phyloP scores from a whole-genome alignment of 2,113 vertebrate genomes.

The Ammodytes dubius region DNA sequence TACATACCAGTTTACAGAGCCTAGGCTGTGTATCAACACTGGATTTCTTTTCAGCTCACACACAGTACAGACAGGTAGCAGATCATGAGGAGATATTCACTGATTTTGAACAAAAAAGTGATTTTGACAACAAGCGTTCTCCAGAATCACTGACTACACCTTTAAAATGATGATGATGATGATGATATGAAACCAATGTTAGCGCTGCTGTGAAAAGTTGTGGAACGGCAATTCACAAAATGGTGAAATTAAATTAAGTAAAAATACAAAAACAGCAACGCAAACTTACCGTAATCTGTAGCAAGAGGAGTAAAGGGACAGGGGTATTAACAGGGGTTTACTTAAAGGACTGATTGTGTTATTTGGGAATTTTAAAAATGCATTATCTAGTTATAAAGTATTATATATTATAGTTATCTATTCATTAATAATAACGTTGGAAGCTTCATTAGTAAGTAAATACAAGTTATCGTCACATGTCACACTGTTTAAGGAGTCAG shows the following conservation, averaged over 20 bases:
- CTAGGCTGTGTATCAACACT: too few species aligned
- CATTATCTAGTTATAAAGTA: background rate
- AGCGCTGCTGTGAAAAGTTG: conserved; percentile 44
- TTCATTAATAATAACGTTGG: background rate
- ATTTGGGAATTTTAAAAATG: conserved; percentile 12
- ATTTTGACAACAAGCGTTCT: background rate
- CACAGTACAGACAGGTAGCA: too few species aligned
- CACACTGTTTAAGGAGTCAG: conserved; percentile 2
- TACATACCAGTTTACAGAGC: too few species aligned
- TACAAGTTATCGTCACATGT: background rate
- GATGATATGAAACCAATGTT: conserved; percentile 52
- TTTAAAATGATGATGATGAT: conserved; percentile 46
- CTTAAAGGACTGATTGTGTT: conserved; percentile 27
- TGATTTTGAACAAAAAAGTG: too few species aligned
- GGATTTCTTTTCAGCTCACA: too few species aligned
- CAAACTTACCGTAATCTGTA: conserved; percentile 88
- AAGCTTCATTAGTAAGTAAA: conserved; percentile 19
- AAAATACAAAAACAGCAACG: conserved; percentile 46
- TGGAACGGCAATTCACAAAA: conserved; percentile 39
- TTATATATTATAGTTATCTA: background rate
- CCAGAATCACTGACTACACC: conserved; percentile 43
- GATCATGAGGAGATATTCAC: too few species aligned
- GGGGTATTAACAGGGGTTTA: conserved; percentile 65
- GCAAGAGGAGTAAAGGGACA: conserved; percentile 78
- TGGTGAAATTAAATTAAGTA: conserved; percentile 52